Evolutionary conservation across 35 echinoderm and acorn worm species (phyloP).

Genomic region (Ophioderma brevispina): DNA sequence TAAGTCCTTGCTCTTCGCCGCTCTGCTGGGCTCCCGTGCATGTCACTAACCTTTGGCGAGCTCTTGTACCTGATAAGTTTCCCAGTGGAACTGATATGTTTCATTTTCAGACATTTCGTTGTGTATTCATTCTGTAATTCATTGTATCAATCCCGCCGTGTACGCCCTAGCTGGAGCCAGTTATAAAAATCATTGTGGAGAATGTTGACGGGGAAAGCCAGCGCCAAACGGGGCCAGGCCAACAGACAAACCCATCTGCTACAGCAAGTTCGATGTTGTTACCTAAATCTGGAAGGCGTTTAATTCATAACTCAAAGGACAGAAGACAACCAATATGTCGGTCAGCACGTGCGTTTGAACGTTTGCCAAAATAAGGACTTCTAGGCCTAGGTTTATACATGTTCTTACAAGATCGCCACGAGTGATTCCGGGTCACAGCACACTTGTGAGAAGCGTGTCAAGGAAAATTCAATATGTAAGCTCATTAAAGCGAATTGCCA

Average conservation of each 20-base stretch:
- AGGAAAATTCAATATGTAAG: no score
- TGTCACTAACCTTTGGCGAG: slow-evolving; percentile 71
- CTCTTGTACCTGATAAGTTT: no score
- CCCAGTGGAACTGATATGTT: no score
- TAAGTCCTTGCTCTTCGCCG: slow-evolving; percentile 85
- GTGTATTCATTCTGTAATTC: slow-evolving; percentile 78
- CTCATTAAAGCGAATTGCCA: no score
- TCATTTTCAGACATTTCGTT: slow-evolving; percentile 31
- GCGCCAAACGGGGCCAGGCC: neutral
- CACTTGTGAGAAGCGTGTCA: no score
- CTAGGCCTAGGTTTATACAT: no score
- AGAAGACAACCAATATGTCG: slow-evolving; percentile 35
- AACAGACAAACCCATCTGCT: neutral
- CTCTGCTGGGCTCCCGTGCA: slow-evolving; percentile 89
- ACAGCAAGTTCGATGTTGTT: slow-evolving; percentile 5
- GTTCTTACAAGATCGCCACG: no score
- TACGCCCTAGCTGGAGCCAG: slow-evolving; percentile 91
- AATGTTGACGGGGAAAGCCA: slow-evolving; percentile 37
- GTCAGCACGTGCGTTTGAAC: slow-evolving; percentile 60
- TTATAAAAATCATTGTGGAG: slow-evolving; percentile 71
- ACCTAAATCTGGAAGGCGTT: neutral
- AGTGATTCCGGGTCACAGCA: no score
- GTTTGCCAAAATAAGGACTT: no score
- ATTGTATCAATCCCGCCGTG: slow-evolving; percentile 88
- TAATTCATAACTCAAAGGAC: slow-evolving; percentile 10